These are phyloP conservation scores for Cheirogaleus medius DNA, from an alignment of 2,113 vertebrate genomes.

Conservation along the genomic window DNA sequence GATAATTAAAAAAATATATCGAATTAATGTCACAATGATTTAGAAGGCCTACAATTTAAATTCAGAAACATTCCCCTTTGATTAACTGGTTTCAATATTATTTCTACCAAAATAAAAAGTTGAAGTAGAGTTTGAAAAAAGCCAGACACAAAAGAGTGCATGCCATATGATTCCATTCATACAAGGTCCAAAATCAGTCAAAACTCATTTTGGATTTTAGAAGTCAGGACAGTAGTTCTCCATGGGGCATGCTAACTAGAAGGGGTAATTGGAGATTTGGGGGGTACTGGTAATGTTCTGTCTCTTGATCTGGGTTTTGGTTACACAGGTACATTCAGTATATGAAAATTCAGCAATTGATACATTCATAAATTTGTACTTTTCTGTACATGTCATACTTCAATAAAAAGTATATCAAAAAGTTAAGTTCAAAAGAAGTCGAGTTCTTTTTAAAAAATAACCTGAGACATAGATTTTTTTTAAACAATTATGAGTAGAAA, in stretches of 20 bases:
- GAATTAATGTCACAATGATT: not conserved
- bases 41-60: not conserved
- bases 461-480: not conserved
- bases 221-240: not conserved
- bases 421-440: not conserved
- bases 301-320: not conserved
- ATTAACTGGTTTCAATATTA: conserved; percentile 28
- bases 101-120: conserved; percentile 56
- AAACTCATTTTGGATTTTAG: not conserved
- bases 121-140: not conserved
- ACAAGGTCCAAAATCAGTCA: not conserved
- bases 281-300: not conserved
- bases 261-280: fast-evolving
- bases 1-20: not conserved
- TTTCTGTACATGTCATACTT: not conserved
- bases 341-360: not conserved
- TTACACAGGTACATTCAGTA: not conserved
- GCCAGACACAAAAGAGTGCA: not conserved
- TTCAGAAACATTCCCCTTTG: conserved; percentile 18
- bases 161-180: not conserved
- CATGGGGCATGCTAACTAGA: not conserved
- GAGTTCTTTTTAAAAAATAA: conserved; percentile 6
- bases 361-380: not conserved
- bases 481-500: not conserved
- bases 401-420: not conserved